Conservation (phyloP, 2,888 invertebrate genomes). For the Schrankia costaestrigalis region DNA sequence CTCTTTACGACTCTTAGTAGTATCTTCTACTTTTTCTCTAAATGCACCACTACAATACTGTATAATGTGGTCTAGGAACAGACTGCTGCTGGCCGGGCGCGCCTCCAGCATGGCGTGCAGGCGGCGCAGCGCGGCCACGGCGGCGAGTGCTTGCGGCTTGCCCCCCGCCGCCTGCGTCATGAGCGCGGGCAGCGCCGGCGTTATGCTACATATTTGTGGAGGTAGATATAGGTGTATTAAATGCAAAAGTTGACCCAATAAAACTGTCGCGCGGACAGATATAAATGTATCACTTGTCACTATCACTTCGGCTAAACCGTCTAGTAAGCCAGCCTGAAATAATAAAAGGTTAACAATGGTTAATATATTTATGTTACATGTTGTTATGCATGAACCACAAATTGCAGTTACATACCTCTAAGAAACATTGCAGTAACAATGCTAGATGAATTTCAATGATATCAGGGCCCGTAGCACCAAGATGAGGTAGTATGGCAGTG, state of each 20-base stretch:
- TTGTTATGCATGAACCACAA: no score
- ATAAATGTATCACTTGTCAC: constrained; percentile 93
- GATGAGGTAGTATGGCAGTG: constrained; percentile 89
- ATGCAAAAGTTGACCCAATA: constrained; percentile 93
- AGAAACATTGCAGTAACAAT: constrained; percentile 91
- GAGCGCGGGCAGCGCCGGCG: constrained; percentile 88
- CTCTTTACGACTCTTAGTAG: constrained; percentile 60
- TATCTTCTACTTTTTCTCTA: constrained; percentile 52
- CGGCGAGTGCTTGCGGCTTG: constrained; percentile 90
- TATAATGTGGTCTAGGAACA: constrained; percentile 90
- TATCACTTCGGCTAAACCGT: constrained; percentile 95
- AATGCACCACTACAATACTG: constrained; percentile 78
- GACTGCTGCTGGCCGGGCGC: constrained; percentile 89
- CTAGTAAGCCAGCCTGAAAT: constrained; percentile 86
- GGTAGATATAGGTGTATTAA: constrained; percentile 93
- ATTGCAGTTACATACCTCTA: constrained; percentile 79
- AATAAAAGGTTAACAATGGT: no score
- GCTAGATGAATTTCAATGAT: constrained; percentile 95
- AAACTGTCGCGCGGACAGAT: constrained; percentile 94
- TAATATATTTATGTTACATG: no score
- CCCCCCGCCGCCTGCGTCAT: constrained; percentile 89
- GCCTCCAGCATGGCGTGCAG: constrained; percentile 90
- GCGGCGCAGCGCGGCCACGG: constrained; percentile 89
- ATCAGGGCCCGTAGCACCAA: constrained; percentile 92
- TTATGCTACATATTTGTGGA: constrained; percentile 87